Evolutionary conservation across 2,888 invertebrate species (phyloP).

Genomic region (Ectemnius lituratus): DNA sequence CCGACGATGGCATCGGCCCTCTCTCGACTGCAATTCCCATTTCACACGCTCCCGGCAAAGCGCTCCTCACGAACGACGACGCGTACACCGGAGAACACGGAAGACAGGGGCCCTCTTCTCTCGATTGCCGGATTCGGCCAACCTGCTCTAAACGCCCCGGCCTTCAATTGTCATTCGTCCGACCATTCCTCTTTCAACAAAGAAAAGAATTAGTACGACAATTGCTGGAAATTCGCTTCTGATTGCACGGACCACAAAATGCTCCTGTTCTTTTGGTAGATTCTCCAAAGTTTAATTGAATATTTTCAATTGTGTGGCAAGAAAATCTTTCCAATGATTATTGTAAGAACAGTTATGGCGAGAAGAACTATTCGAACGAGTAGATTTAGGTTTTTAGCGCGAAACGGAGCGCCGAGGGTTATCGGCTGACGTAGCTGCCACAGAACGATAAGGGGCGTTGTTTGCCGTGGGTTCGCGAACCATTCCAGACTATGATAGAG

Average conservation of each 20-base stretch:
- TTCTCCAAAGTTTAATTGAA: no score
- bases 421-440: conserved; percentile 59
- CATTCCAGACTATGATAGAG: conserved; percentile 64
- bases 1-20: conserved; percentile 19
- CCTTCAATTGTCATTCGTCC: not conserved
- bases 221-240: no score
- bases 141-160: not conserved
- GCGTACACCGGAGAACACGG: conserved; percentile 18
- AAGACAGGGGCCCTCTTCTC: conserved; percentile 8
- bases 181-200: not conserved
- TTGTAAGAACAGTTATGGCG: not conserved
- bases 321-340: not conserved
- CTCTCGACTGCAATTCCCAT: conserved; percentile 33
- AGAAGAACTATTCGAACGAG: conserved; percentile 35
- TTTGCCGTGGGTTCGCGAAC: conserved; percentile 56
- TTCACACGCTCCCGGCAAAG: conserved; percentile 39
- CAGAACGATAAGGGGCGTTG: conserved; percentile 53
- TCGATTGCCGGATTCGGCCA: not conserved
- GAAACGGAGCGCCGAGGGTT: conserved; percentile 58
- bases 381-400: conserved; percentile 61
- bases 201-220: not conserved
- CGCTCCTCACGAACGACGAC: conserved; percentile 12
- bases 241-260: no score
- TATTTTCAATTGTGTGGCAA: no score
- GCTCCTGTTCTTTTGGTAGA: no score